Conservation (phyloP, 1,140 invertebrate genomes). For the Pogonomyrmex californicus region DNA sequence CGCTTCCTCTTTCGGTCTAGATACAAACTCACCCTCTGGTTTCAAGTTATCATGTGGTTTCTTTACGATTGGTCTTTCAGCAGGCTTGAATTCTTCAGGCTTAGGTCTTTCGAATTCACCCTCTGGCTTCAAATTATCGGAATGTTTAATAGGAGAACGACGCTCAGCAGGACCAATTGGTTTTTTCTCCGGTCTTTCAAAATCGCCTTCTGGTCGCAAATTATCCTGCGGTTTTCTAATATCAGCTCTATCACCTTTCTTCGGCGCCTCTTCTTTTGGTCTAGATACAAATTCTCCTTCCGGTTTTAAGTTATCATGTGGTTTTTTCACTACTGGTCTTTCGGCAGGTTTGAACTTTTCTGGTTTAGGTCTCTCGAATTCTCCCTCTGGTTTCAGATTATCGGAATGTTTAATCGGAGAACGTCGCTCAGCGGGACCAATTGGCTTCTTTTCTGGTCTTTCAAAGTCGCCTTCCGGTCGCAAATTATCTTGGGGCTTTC, state of each 20-base stretch:
- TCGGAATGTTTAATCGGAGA: slow-evolving; percentile 89
- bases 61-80: slow-evolving; percentile 79
- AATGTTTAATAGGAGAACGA: slow-evolving; percentile 88
- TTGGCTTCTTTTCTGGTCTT: slow-evolving; percentile 74
- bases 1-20: slow-evolving; percentile 81
- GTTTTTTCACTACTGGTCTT: slow-evolving; percentile 60
- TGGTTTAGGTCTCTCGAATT: slow-evolving; percentile 82
- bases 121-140: slow-evolving; percentile 88
- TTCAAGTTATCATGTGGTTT: slow-evolving; percentile 87
- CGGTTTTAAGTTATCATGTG: slow-evolving; percentile 86
- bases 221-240: slow-evolving; percentile 89
- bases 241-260: slow-evolving; percentile 83
- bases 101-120: slow-evolving; percentile 73
- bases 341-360: slow-evolving; percentile 85
- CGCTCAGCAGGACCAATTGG: slow-evolving; percentile 87
- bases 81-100: slow-evolving; percentile 82
- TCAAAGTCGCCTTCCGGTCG: slow-evolving; percentile 89
- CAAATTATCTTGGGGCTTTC: slow-evolving; percentile 1
- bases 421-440: slow-evolving; percentile 88
- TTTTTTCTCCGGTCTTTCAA: slow-evolving; percentile 84
- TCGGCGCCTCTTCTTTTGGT: slow-evolving; percentile 84
- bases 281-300: slow-evolving; percentile 88
- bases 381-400: slow-evolving; percentile 89
- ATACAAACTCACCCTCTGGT: slow-evolving; percentile 88
- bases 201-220: slow-evolving; percentile 90